Evolutionary conservation across 1,140 invertebrate genomes (phyloP).

Genomic region (Pogonus chalceus): DNA sequence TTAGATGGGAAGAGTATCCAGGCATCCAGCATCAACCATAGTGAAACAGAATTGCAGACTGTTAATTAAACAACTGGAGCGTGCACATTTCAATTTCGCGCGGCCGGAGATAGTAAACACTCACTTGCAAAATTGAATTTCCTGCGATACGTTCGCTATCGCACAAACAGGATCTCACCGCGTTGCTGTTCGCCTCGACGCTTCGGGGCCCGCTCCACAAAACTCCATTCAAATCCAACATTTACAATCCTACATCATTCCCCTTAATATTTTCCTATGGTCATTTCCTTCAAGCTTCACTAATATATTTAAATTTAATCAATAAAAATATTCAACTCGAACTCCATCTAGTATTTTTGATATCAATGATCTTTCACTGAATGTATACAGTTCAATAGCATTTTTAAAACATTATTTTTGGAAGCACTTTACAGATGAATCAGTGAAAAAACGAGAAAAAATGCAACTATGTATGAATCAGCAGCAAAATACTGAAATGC

Average conservation of each 20-base stretch:
- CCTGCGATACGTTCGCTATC: not conserved
- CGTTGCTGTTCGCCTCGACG: not conserved
- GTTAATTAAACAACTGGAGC: not conserved
- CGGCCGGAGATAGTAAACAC: not conserved
- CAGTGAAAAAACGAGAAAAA: not conserved
- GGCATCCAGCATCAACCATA: too few species aligned
- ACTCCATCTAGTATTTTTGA: too few species aligned
- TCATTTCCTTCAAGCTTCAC: too few species aligned
- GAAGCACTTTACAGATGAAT: slow-evolving; percentile 2
- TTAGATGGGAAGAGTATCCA: too few species aligned
- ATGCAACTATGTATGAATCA: not conserved
- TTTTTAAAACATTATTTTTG: not conserved
- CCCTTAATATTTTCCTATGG: too few species aligned
- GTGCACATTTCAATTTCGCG: not conserved
- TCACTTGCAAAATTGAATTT: slow-evolving; percentile 7
- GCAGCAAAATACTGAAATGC: slow-evolving; percentile 1
- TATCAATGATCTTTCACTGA: too few species aligned
- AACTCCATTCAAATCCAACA: too few species aligned
- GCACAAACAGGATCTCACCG: not conserved
- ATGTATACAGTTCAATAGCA: not conserved
- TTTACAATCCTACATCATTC: too few species aligned
- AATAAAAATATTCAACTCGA: too few species aligned
- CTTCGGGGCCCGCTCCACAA: too few species aligned
- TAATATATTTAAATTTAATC: too few species aligned
- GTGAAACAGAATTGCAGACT: not conserved